Conservation (phyloP, 2,797 vertebrate species). For the Phyllotis vaccarum region DNA sequence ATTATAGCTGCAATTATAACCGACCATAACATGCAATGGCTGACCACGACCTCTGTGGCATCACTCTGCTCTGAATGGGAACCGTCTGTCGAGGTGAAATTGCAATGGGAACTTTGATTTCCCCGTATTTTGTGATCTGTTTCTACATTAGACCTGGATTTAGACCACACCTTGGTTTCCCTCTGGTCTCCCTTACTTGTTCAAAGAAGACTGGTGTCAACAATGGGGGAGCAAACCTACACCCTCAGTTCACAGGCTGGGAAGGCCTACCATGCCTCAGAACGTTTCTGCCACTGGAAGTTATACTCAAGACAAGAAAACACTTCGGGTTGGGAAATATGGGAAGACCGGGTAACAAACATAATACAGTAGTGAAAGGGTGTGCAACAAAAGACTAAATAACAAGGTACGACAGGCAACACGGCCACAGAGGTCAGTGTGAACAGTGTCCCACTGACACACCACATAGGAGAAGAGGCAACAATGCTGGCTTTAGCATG, state of each 20-base stretch:
- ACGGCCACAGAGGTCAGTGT: not conserved
- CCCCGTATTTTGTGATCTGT: not conserved
- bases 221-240: not conserved
- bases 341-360: slow-evolving; percentile 12
- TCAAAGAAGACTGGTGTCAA: not conserved
- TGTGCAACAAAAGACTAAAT: not conserved
- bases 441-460: not conserved
- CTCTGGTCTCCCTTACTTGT: slow-evolving; percentile 18
- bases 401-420: slow-evolving; percentile 32
- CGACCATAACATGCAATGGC: not conserved
- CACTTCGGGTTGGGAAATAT: not conserved
- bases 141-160: slow-evolving; percentile 11
- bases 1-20: not conserved
- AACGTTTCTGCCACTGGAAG: slow-evolving; percentile 19
- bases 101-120: slow-evolving; percentile 38
- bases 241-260: not conserved
- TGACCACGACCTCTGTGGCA: not conserved
- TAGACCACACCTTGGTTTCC: slow-evolving; percentile 30
- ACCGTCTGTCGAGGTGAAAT: not conserved
- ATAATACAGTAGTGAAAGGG: not conserved
- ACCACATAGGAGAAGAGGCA: not conserved
- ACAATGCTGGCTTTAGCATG: not conserved
- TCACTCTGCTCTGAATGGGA: slow-evolving; percentile 19
- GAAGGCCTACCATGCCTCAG: slow-evolving; percentile 16
- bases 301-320: slow-evolving; percentile 48